Evolutionary conservation across 2,113 vertebrate genomes (phyloP), one percentile per base, ranked within the genome.

Genomic region (Paradisaea rubra): DNA sequence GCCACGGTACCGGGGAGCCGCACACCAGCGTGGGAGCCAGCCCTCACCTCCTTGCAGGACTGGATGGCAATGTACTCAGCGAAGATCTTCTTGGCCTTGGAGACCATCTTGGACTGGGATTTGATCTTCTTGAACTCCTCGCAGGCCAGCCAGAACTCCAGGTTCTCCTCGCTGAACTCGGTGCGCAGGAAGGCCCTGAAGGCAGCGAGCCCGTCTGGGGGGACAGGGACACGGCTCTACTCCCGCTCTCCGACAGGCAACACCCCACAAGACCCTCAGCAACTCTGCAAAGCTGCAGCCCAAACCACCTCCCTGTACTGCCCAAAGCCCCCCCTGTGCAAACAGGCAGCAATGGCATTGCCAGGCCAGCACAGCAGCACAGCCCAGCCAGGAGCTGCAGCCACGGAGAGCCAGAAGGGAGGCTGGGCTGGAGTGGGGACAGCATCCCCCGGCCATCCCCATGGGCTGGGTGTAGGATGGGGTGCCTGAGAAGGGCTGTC

Each of bases 111-210:
- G 91, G 99, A 99, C 97, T 99, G 99, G 6, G 99, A 99, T 95
- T 99, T 99, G 97, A 99, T 97, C 96, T 99, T 99, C 97, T 98
- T 99, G 98, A 99, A 99, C 93, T 99, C 99, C 97, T 99, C 99
- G 4, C 99, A 99, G 1, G 99, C 99, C 93, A 99, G 97, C 99
- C 99, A 99, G 98, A 99, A 99, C 94, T 99, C 99, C 97, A 99
- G 98, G 97, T 99, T 99, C 97, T 99, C 99, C 92, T 99, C 99
- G 4, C 99, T 99, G 96, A 99, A 99, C 96, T 99, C 99, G 0
- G 99, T 99, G 95, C 98, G 99, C 86, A 99, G 98, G 97, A 99
- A 99, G 80, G 99, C 98, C 94, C 99, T 98, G 97, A 99, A 99
- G 45, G 99, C 99, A 57, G 99, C 99, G 81, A 99, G 98, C 7